These are phyloP conservation scores for Schizaphis graminum DNA, from an alignment of 2,888 invertebrate genomes.

Conservation along the genomic window DNA sequence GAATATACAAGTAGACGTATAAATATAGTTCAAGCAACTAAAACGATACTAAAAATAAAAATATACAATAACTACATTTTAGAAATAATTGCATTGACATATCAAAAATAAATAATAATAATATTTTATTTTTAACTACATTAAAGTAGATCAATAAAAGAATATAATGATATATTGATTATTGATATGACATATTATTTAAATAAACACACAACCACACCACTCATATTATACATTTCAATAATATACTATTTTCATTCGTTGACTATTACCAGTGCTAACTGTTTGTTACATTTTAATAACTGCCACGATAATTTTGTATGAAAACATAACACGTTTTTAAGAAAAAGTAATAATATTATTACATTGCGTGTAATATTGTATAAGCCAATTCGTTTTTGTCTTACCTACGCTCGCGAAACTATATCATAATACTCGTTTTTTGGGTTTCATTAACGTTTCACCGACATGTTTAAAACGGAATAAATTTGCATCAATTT, in stretches of 20 bases:
- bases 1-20: neutral
- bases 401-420: neutral
- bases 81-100: neutral
- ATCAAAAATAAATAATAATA: neutral
- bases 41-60: neutral
- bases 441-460: neutral
- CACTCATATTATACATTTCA: neutral
- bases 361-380: neutral
- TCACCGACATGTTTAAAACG: neutral
- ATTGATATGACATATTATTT: neutral
- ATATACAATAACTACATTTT: neutral
- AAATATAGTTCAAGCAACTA: neutral
- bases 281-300: neutral
- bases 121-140: neutral
- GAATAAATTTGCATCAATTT: neutral
- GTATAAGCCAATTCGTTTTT: neutral
- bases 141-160: neutral
- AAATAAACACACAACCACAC: neutral
- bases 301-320: neutral
- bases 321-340: neutral
- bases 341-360: neutral
- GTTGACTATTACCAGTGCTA: neutral
- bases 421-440: conserved; percentile 4
- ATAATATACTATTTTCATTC: neutral
- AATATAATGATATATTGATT: neutral